phyloP scores from a whole-genome alignment of 2,797 vertebrate genomes.

The Tauraco hartlaubi region DNA sequence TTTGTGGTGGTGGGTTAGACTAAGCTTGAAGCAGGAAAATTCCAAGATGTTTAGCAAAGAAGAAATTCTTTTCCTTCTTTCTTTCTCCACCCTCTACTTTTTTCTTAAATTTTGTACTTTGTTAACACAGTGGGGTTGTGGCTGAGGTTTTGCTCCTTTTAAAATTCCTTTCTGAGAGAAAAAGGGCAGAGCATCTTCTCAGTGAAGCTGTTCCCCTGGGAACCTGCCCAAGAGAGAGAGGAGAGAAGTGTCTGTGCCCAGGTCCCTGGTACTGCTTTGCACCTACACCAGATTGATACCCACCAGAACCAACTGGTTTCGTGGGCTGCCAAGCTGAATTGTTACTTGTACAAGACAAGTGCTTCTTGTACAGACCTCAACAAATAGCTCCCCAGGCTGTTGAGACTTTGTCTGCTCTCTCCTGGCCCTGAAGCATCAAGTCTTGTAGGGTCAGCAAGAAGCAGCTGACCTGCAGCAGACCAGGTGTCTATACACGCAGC shows the following conservation, averaged over 20 bases:
- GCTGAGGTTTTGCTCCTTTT: background rate
- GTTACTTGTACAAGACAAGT: background rate
- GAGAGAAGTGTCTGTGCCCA: background rate
- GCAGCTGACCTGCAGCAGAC: background rate
- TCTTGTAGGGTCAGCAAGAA: background rate
- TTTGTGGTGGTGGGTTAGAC: background rate
- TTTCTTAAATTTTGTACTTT: background rate
- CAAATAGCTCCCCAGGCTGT: background rate
- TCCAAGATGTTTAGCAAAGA: background rate
- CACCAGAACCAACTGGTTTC: background rate
- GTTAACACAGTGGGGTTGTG: background rate
- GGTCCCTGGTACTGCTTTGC: background rate
- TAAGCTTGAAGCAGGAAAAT: background rate
- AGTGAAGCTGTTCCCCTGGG: background rate
- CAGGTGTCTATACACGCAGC: background rate
- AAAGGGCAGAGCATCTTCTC: background rate
- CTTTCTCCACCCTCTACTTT: background rate
- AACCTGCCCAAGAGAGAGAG: background rate
- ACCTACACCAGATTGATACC: background rate
- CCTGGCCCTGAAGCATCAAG: background rate
- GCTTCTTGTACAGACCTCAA: conserved; percentile 8
- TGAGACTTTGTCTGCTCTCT: background rate
- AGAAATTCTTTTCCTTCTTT: background rate
- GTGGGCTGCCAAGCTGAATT: background rate
- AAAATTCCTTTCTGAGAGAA: background rate